Evolutionary conservation across 2,113 vertebrate species (phyloP).

Genomic region (Maccullochella peelii): DNA sequence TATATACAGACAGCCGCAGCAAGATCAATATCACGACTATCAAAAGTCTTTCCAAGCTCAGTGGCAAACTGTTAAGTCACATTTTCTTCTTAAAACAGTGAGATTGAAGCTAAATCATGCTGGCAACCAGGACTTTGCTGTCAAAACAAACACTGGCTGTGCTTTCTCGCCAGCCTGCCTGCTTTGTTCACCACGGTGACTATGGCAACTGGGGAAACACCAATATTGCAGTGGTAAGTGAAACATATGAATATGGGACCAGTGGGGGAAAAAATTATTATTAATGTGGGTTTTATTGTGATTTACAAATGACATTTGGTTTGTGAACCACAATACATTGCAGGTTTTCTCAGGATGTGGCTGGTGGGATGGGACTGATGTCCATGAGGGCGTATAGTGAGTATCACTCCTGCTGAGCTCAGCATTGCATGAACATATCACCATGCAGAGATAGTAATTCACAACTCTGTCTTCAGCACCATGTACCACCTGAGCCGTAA

Average conservation of each 20-base stretch:
- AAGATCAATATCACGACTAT: conserved; percentile 4
- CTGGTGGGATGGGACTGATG: conserved; percentile 84
- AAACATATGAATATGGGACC: background rate
- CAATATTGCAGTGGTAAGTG: conserved; percentile 82
- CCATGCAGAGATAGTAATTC: conserved; percentile 10
- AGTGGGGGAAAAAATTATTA: background rate
- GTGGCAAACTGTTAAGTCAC: background rate
- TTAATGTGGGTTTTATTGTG: background rate
- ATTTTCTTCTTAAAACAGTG: conserved; percentile 3
- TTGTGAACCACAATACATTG: conserved; percentile 9
- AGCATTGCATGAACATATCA: background rate
- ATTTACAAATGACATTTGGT: background rate
- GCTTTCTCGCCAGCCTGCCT: conserved; percentile 76
- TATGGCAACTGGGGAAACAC: conserved; percentile 83
- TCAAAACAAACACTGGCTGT: conserved; percentile 72
- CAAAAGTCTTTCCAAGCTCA: conserved; percentile 46
- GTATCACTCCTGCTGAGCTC: conserved; percentile 49
- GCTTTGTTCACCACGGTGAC: conserved; percentile 79
- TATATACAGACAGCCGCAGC: conserved; percentile 59
- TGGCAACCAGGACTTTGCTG: conserved; percentile 76
- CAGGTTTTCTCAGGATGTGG: conserved; percentile 85
- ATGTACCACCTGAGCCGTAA: conserved; percentile 85
- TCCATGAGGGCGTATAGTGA: conserved; percentile 84
- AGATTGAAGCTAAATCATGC: conserved; percentile 59
- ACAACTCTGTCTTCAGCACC: conserved; percentile 71